Conservation (phyloP, 1,140 invertebrate genomes). For the Brachionus asplanchnoidis region DNA sequence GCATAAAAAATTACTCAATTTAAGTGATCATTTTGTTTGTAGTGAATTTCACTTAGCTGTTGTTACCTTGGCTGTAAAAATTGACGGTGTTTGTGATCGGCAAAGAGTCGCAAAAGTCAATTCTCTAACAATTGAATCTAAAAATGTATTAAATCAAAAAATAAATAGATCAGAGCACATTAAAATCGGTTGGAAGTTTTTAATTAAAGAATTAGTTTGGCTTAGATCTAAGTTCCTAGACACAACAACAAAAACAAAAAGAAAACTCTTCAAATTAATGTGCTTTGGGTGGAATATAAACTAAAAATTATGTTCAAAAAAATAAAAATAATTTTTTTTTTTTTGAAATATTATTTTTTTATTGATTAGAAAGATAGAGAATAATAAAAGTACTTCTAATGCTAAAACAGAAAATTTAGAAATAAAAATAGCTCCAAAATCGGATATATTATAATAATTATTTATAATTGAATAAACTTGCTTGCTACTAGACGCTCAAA, state of each 20-base stretch:
- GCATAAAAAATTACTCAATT: too few species aligned
- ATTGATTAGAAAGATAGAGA: slow-evolving; percentile 23
- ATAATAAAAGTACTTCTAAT: neutral
- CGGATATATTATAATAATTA: slow-evolving; percentile 22
- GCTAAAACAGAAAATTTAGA: neutral
- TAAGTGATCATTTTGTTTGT: too few species aligned
- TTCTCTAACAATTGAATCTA: too few species aligned
- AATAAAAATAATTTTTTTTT: neutral
- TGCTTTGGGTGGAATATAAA: neutral
- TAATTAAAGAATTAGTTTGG: neutral
- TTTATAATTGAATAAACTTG: slow-evolving; percentile 25
- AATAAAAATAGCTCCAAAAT: neutral
- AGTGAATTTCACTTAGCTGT: too few species aligned
- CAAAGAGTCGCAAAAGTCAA: too few species aligned
- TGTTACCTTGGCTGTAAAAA: too few species aligned
- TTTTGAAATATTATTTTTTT: slow-evolving; percentile 28
- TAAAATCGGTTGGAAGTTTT: too few species aligned
- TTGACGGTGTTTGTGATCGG: too few species aligned
- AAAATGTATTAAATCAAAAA: too few species aligned
- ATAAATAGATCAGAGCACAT: too few species aligned
- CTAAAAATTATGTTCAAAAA: slow-evolving; percentile 2
- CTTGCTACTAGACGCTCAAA: neutral
- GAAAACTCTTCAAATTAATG: neutral
- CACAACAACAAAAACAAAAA: neutral
- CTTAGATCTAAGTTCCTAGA: neutral